Percentiles rank a stretch among this genome's conserved stretches.
Evolutionary conservation across 2,113 vertebrate genomes (phyloP).

Genomic region (Zootoca vivipara): DNA sequence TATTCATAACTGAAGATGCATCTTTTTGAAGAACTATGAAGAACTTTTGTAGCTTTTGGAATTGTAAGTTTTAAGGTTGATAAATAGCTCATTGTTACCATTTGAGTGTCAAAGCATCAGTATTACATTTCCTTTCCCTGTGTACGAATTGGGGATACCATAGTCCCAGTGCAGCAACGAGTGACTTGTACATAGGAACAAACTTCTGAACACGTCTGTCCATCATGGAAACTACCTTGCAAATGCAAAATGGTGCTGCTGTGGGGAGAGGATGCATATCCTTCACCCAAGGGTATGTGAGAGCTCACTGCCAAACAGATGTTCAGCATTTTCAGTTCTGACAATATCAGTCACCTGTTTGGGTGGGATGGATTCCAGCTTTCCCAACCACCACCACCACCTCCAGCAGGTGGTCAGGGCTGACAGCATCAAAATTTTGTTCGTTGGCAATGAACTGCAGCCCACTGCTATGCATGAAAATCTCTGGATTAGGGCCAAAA

Average conservation of each 20-base stretch:
- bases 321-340: not conserved
- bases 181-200: not conserved
- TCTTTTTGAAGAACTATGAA: not conserved
- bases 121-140: not conserved
- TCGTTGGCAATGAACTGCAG: not conserved
- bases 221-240: not conserved
- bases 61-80: not conserved
- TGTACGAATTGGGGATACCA: not conserved
- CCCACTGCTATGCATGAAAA: not conserved
- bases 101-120: not conserved
- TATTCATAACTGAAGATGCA: not conserved
- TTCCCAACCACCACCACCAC: no score
- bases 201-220: not conserved
- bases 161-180: not conserved
- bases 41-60: not conserved
- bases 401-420: not conserved
- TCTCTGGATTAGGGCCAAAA: conserved; percentile 2
- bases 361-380: not conserved
- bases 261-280: not conserved
- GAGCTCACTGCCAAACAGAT: not conserved
- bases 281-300: not conserved
- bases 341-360: not conserved
- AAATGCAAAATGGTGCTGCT: not conserved
- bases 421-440: not conserved
- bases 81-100: not conserved